These are phyloP conservation scores for Harpegnathos saltator DNA, from an alignment of 1,140 invertebrate genomes.

Conservation along the genomic window DNA sequence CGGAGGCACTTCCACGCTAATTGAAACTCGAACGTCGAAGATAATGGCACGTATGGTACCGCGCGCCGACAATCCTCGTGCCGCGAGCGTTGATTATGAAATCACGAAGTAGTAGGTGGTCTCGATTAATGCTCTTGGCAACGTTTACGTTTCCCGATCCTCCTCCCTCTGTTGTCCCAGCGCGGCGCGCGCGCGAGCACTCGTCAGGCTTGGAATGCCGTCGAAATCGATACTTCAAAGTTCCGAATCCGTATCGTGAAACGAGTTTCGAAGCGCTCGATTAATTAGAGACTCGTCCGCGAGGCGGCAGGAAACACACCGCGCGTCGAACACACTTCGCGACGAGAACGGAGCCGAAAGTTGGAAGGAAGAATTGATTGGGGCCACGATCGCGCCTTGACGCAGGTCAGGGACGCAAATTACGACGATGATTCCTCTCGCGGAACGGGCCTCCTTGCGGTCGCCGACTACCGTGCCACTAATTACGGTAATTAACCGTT, in stretches of 20 bases:
- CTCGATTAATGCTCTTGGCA: slow-evolving; percentile 71
- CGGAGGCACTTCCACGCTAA: slow-evolving; percentile 58
- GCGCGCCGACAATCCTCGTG: slow-evolving; percentile 61
- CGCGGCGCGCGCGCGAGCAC: too few relatives aligned
- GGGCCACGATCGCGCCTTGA: background rate
- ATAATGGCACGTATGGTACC: slow-evolving; percentile 66
- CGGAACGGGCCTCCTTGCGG: background rate
- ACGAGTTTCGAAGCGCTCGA: slow-evolving; percentile 5
- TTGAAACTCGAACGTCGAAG: slow-evolving; percentile 72
- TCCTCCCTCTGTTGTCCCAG: slow-evolving; percentile 26
- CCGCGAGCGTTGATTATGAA: slow-evolving; percentile 76
- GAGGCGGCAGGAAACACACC: too few relatives aligned
- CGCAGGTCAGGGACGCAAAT: slow-evolving; percentile 38
- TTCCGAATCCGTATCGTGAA: background rate
- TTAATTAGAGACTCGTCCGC: background rate
- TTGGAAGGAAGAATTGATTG: background rate
- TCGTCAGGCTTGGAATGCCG: background rate
- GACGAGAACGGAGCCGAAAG: background rate
- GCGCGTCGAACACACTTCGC: background rate
- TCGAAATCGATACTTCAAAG: slow-evolving; percentile 1
- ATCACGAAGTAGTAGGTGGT: slow-evolving; percentile 76
- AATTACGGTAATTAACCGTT: slow-evolving; percentile 52
- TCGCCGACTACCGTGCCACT: slow-evolving; percentile 37
- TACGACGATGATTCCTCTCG: slow-evolving; percentile 29
- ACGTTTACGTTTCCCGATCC: slow-evolving; percentile 54